Conservation (phyloP, 2,113 vertebrate genomes). For the Poeciliopsis occidentalis region DNA sequence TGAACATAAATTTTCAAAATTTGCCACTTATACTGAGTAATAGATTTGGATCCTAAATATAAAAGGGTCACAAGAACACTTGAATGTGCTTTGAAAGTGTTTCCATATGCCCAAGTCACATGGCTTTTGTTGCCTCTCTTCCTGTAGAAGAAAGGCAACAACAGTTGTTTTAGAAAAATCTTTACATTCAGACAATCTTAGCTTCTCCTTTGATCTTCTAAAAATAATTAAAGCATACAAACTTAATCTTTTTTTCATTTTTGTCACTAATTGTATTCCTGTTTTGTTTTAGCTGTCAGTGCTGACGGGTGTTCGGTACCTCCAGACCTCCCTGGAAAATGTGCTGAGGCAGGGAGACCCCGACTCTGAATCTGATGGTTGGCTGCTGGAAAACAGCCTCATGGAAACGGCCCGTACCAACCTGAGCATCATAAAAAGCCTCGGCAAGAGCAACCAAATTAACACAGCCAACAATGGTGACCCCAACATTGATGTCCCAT, state of each 20-base stretch:
- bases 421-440: constrained; percentile 85
- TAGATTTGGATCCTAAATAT: background rate
- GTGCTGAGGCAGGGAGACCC: constrained; percentile 82
- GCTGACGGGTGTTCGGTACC: constrained; percentile 87
- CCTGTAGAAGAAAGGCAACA: too few species aligned
- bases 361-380: constrained; percentile 86
- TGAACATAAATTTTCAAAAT: background rate
- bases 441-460: constrained; percentile 85
- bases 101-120: too few species aligned
- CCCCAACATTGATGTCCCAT: constrained; percentile 83
- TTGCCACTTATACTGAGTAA: background rate
- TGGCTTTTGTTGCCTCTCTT: too few species aligned
- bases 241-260: background rate
- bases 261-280: background rate
- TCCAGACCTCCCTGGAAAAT: constrained; percentile 89
- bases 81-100: background rate
- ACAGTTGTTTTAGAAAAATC: background rate
- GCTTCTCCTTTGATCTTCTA: background rate
- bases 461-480: constrained; percentile 78
- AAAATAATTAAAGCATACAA: background rate
- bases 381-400: constrained; percentile 87
- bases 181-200: background rate
- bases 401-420: constrained; percentile 87
- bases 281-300: constrained; percentile 81
- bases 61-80: background rate